Evolutionary conservation across 2,113 vertebrate genomes (phyloP).

Genomic region (pig (Sus scrofa)): DNA sequence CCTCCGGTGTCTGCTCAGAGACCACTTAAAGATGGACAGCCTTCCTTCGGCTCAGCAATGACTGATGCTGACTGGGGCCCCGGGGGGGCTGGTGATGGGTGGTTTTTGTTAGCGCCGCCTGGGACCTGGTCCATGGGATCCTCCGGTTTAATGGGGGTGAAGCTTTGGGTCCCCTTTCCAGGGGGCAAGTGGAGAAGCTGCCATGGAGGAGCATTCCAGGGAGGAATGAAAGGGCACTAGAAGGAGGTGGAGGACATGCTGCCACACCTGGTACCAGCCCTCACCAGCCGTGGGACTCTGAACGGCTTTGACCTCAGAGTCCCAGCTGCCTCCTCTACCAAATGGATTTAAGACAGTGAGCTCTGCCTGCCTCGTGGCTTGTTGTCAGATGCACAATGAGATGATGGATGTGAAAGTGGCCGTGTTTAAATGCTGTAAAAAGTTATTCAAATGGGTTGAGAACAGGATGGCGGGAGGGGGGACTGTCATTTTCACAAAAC

Average conservation of each 20-base stretch:
- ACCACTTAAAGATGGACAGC: not conserved
- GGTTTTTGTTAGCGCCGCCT: not conserved
- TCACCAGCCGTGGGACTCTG: not conserved
- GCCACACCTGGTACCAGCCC: not conserved
- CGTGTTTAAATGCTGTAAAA: not conserved
- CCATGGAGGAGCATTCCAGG: not conserved
- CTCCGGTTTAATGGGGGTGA: not conserved
- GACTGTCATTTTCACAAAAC: constrained; percentile 39
- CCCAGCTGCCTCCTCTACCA: not conserved
- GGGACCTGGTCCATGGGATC: not conserved
- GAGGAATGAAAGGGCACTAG: not conserved
- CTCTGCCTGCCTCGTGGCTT: not conserved
- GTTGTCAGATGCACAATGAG: not conserved
- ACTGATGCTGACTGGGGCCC: not conserved
- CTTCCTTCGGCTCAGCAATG: not conserved
- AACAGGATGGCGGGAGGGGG: not conserved
- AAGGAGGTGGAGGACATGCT: rapidly evolving
- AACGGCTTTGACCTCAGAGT: not conserved
- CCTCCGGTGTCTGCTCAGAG: not conserved
- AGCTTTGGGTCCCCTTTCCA: constrained; percentile 2
- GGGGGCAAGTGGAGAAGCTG: not conserved
- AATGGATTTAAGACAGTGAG: not conserved
- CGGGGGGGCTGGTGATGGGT: not conserved
- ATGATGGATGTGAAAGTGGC: not conserved
- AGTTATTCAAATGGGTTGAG: not conserved